Evolutionary conservation across 2,797 vertebrate species (phyloP), one percentile per base, ranked within the genome.

Genomic region (Discoglossus pictus): DNA sequence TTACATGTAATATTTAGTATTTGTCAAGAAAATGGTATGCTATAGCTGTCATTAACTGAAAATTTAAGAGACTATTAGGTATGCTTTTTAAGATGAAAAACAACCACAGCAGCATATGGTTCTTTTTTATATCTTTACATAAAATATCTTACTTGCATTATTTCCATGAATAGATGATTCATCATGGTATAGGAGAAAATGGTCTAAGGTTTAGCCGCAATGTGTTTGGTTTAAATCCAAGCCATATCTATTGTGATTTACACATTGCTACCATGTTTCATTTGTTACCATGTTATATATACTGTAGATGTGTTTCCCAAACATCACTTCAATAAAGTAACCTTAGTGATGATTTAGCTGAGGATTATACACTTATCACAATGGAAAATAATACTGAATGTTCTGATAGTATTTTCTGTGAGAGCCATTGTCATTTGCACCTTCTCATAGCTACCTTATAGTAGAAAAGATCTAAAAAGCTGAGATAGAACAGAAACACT

Each of bases 91-190:
- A 21, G 43, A 66, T 66, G 23, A 48, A 48, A 58, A 66, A 46
- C 11, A 58, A 66, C 53, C 53, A 23, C 64, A 66, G 10, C 24
- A 47, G 16, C 64, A 58, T 48, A 58, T 58, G 53, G 42, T 56
- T 27, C 64, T 48, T 56, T n/a, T n/a, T 58, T 66, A 66, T 40
- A 50, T 66, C 64, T 44, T 66, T 58, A 18, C 46, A 50, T 18
- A 66, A 40, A 58, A 16, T 6, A 55, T 13, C 11, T 8, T 23
- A 66, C 17, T 48, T 55, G 50, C 23, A 48, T 40, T 15, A 48
- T 61, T 61, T 48, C 58, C 43, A 23, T 47, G 42, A 48, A 58
- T 34, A 50, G 34, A 40, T 66, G 64, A 66, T 40, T 66, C 53
- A 66, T 66, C 38, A 36, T 66, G 43, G 36, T 66, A 44, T 55